Conservation (phyloP, 2,888 invertebrate species). For the Thereva nobilitata region DNA sequence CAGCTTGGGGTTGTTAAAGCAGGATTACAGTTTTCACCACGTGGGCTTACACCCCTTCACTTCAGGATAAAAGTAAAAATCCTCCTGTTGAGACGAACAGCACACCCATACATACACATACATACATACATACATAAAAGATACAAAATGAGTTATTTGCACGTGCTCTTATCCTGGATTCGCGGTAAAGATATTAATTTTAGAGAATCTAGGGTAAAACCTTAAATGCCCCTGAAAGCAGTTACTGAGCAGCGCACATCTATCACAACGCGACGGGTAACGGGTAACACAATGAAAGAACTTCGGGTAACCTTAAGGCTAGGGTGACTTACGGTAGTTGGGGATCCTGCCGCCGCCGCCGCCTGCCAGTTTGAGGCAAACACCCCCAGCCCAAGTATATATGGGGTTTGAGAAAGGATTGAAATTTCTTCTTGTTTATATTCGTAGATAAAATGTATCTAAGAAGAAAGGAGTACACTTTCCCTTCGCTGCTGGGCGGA, state of each 20-base stretch:
- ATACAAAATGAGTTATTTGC: constrained; percentile 17
- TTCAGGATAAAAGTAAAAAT: not conserved
- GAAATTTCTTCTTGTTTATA: constrained; percentile 24
- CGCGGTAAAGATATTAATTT: constrained; percentile 24
- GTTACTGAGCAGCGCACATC: constrained; percentile 13
- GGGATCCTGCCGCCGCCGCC: constrained; percentile 5
- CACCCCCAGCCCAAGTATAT: too few species aligned
- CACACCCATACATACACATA: too few species aligned
- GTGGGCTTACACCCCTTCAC: constrained; percentile 12
- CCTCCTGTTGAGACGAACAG: too few species aligned
- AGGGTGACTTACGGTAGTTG: constrained; percentile 20
- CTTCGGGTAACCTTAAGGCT: constrained; percentile 11
- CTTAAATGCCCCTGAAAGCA: constrained; percentile 19
- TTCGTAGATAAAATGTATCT: constrained; percentile 18
- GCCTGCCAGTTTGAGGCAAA: too few species aligned
- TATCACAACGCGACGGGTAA: not conserved
- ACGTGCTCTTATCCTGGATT: constrained; percentile 8
- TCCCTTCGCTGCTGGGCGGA: not conserved
- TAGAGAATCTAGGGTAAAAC: constrained; percentile 27
- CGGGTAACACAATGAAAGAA: constrained; percentile 19
- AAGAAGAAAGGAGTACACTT: constrained; percentile 4
- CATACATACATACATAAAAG: too few species aligned
- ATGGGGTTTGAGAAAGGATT: not conserved
- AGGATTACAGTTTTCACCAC: constrained; percentile 17
- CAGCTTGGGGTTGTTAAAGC: not conserved